These are phyloP conservation scores for Pseudorhombus dupliciocellatus DNA, from an alignment of 2,113 vertebrate species.

Conservation along the genomic window DNA sequence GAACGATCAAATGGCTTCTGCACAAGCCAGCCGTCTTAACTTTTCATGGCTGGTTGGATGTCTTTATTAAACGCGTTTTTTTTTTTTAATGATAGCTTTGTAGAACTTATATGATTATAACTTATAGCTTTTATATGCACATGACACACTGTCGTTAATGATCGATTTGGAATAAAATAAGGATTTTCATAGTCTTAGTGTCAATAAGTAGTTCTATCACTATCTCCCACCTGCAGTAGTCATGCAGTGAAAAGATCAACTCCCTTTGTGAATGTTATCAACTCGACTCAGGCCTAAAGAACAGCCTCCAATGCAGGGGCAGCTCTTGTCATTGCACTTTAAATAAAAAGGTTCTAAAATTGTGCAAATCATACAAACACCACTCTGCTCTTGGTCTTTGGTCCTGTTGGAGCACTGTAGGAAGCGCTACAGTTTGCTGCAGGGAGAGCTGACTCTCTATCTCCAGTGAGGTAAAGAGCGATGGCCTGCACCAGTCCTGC, in stretches of 20 bases:
- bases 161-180: slow-evolving; percentile 8
- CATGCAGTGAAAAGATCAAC: slow-evolving; percentile 28
- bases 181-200: slow-evolving; percentile 60
- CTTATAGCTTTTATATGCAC: slow-evolving; percentile 9
- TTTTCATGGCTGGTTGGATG: background rate
- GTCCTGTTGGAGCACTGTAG: slow-evolving; percentile 50
- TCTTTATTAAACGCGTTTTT: slow-evolving; percentile 6
- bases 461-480: slow-evolving; percentile 45
- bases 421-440: slow-evolving; percentile 33
- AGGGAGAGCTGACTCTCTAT: slow-evolving; percentile 37
- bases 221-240: slow-evolving; percentile 10
- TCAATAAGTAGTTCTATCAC: slow-evolving; percentile 55
- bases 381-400: slow-evolving; percentile 64
- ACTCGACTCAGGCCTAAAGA: slow-evolving; percentile 40
- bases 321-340: slow-evolving; percentile 70
- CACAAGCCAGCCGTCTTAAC: background rate
- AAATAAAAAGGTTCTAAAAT: slow-evolving; percentile 45
- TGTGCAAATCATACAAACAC: slow-evolving; percentile 76
- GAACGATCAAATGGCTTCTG: background rate
- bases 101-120: background rate
- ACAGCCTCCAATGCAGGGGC: slow-evolving; percentile 33
- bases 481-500: slow-evolving; percentile 31
- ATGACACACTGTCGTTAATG: slow-evolving; percentile 14
- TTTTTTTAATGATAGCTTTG: background rate
- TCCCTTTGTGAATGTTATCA: slow-evolving; percentile 60